phyloP scores from a whole-genome alignment of 2,888 invertebrate genomes.

The Ariolimax columbianus region DNA sequence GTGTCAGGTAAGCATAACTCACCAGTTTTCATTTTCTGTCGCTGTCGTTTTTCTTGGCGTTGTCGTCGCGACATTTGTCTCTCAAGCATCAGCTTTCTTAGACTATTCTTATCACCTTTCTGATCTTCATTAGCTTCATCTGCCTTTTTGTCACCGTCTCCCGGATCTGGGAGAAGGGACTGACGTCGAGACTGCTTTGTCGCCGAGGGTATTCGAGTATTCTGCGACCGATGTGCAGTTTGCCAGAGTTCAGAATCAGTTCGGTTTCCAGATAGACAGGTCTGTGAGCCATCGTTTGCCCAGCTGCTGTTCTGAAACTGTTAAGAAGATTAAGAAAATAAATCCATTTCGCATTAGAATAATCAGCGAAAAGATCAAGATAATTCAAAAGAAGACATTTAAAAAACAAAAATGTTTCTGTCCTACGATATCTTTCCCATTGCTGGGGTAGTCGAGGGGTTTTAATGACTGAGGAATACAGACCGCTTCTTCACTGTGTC shows the following conservation, averaged over 20 bases:
- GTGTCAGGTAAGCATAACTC: neutral
- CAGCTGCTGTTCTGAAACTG: no score
- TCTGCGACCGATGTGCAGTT: neutral
- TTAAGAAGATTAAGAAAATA: no score
- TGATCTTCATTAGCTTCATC: conserved; percentile 82
- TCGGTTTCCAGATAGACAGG: neutral
- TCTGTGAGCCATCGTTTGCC: no score
- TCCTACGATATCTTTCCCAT: no score
- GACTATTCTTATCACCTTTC: conserved; percentile 47
- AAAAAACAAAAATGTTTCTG: no score
- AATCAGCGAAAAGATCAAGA: no score
- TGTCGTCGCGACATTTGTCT: conserved; percentile 43
- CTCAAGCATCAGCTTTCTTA: conserved; percentile 48
- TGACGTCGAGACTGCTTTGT: neutral
- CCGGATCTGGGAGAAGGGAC: neutral
- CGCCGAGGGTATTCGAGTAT: neutral
- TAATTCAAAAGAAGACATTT: no score
- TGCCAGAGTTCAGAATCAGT: neutral
- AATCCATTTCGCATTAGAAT: no score
- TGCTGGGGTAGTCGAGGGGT: no score
- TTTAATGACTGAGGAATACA: no score
- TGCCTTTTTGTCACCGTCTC: conserved; percentile 60
- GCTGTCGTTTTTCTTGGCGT: conserved; percentile 49
- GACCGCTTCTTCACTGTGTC: no score
- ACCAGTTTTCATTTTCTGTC: conserved; percentile 32